Base-by-base conservation (phyloP, 2,797 vertebrate genomes). In the Eremophila alpestris region DNA sequence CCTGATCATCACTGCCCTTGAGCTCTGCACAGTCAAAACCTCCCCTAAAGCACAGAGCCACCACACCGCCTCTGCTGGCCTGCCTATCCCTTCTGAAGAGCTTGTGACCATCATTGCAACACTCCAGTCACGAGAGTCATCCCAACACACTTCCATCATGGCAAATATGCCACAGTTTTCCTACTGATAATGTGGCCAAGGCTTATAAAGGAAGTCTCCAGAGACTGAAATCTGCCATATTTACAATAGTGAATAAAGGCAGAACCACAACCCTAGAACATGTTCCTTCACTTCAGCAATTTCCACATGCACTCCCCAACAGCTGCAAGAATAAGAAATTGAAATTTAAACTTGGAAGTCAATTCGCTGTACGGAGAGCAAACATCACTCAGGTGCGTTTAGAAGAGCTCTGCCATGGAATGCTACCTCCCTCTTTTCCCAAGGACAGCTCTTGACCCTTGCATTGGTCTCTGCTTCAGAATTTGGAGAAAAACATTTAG, bases 81-180 rank as follows among this genome's bases (percentile, higher is more conserved):
- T 1, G 0, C 23, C 41, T 29, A 24, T 24, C n/a, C 67, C 52
- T 71, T 29, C 9, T 13, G 38, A 64, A n/a, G n/a, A n/a, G n/a
- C n/a, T 64, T 32, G 6, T 4, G 7, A 2, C 52, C 52, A 30
- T 18, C 38, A 6, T 0, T 17, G 18, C 16, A 79, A 19, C 51
- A 20, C 23, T 24, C n/a, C 67, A 29, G 23, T 8, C 6, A 23
- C 0, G 3, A 29, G 8, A 64, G 23, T 21, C 27, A 14, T 56
- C 43, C 23, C 32, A 34, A 4, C 69, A 36, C 3, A 1, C 7
- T 58, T 56, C 51, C 1, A 0, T 22, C 6, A 52, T 40, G 14
- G 11, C 17, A 12, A 52, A 5, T 29, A 51, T 3, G 13, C 27
- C 16, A 8, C 13, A 21, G 6, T 10, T 48, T 17, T 77, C 64